Percentiles rank a stretch among this genome's conserved stretches.
These are phyloP conservation scores for Hydrolagus colliei DNA, from an alignment of 2,797 vertebrate species.

Conservation along the genomic window DNA sequence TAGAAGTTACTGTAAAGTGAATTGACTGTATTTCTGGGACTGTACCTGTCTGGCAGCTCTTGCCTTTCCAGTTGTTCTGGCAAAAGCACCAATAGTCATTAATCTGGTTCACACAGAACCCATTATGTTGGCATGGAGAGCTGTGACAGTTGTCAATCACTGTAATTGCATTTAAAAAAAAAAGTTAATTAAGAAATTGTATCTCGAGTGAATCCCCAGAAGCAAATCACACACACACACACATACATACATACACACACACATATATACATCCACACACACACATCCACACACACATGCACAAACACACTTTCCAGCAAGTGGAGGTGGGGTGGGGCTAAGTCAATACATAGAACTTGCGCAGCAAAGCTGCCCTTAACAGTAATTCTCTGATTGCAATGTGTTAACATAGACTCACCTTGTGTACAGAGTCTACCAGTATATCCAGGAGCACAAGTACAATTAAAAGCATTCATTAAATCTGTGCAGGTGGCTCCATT, in stretches of 20 bases:
- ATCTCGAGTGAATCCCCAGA: not conserved
- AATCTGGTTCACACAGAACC: not conserved
- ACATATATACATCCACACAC: no score
- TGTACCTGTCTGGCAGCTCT: not conserved
- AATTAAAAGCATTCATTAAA: not conserved
- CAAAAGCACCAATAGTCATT: constrained; percentile 5
- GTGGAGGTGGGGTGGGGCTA: no score
- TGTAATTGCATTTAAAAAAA: not conserved
- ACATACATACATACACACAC: no score
- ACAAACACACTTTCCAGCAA: no score
- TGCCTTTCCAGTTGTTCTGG: not conserved
- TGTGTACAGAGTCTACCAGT: not conserved
- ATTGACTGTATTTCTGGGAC: not conserved
- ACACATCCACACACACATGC: no score
- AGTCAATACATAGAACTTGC: no score
- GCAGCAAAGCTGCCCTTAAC: no score
- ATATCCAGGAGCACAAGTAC: not conserved
- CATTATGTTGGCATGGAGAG: constrained; percentile 11
- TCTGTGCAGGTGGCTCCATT: not conserved
- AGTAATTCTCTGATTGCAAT: no score
- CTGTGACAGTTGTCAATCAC: constrained; percentile 17
- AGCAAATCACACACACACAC: not conserved
- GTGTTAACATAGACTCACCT: not conserved
- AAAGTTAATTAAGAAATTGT: not conserved
- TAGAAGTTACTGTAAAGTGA: no score